These are phyloP conservation scores for Parotia lawesii DNA, from an alignment of 2,113 vertebrate species.

Conservation along the genomic window DNA sequence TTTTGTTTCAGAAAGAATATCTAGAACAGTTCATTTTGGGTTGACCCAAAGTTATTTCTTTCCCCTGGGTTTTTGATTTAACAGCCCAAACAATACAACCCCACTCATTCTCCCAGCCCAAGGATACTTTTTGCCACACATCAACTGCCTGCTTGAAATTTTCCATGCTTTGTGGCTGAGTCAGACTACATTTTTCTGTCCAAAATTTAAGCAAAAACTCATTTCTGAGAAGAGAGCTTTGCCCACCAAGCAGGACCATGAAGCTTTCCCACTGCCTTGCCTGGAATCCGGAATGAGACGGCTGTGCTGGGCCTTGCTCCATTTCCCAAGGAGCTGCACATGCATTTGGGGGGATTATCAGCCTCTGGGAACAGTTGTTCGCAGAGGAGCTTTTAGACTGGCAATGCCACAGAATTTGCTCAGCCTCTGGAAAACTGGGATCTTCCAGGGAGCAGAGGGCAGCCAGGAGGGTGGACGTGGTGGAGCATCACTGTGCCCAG, in stretches of 20 bases:
- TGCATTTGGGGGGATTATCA: background rate
- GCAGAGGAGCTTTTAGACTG: background rate
- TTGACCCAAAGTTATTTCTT: background rate
- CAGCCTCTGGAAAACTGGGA: background rate
- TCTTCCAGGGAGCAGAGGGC: background rate
- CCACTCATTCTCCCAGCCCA: background rate
- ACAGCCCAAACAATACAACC: background rate
- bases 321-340: background rate
- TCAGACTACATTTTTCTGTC: background rate
- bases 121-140: background rate
- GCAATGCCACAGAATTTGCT: background rate
- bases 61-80: background rate
- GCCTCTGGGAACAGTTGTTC: background rate
- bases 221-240: background rate
- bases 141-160: background rate
- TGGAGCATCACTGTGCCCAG: rapidly evolving
- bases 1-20: background rate
- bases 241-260: background rate
- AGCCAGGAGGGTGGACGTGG: rapidly evolving
- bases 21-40: background rate
- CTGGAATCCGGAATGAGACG: background rate
- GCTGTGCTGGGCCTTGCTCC: background rate
- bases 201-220: background rate
- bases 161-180: background rate
- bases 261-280: background rate